Conservation (phyloP, 1,140 invertebrate genomes). For the Theocolax elegans region DNA sequence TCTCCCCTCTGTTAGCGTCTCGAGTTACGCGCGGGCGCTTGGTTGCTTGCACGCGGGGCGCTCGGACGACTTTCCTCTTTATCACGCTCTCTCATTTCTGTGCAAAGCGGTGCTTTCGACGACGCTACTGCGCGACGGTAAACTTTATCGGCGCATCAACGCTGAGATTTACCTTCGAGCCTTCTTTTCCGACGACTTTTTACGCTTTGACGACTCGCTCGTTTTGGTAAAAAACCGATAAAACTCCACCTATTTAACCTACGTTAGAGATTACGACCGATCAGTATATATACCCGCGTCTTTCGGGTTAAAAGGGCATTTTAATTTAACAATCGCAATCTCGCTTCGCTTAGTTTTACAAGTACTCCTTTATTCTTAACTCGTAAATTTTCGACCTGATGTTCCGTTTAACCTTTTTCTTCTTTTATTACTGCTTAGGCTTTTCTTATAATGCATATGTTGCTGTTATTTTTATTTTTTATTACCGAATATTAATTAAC, state of each 20-base stretch:
- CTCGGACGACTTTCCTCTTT: conserved; percentile 20
- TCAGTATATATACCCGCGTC: background rate
- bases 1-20: background rate
- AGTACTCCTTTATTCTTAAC: too few species aligned
- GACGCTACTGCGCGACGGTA: conserved; percentile 30
- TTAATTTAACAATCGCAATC: background rate
- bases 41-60: too few species aligned
- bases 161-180: conserved; percentile 45
- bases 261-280: background rate
- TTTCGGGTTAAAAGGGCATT: background rate
- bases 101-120: conserved; percentile 25
- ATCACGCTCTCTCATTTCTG: conserved; percentile 14
- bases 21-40: too few species aligned
- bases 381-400: too few species aligned
- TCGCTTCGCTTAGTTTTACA: too few species aligned
- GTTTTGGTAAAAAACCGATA: background rate
- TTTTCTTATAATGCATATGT: too few species aligned
- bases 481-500: too few species aligned
- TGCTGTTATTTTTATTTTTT: too few species aligned
- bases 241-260: background rate
- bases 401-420: too few species aligned
- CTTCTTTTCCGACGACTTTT: background rate
- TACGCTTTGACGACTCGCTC: background rate
- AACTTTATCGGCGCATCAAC: conserved; percentile 36
- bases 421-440: too few species aligned